Evolutionary conservation across 2,113 vertebrate species (phyloP), one percentile per base, ranked within the genome.

Genomic region (Anolis sagrei): DNA sequence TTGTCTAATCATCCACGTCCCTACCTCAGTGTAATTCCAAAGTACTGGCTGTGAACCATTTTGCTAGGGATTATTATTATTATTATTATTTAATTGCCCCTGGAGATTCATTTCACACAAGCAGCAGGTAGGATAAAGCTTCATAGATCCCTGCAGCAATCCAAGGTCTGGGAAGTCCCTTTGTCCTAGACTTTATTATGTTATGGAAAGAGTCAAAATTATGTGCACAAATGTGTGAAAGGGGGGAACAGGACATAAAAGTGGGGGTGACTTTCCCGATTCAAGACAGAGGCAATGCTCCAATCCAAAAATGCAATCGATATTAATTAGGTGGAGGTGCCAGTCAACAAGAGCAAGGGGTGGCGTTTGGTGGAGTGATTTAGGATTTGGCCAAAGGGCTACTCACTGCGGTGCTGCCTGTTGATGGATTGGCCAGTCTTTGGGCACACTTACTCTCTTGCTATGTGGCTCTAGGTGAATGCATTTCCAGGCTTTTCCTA

Each of bases 311-410:
- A 66, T 89, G 51, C 74, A 83, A 91, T 89, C 90, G 84, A 88
- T 86, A 79, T 68, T 89, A 87, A 91, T 89, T 80, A 91, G 89
- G 74, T 83, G 74, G 86, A 44, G 82, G 48, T 68, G 84, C 68
- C 14, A 49, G 81, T 76, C 84, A 36, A 66, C 80, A 66, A 5
- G 66, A 78, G 70, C 9, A 48, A 44, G 87, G 80, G 73, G 64
- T 27, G 19, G 10, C 29, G 51, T 13, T 58, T 83, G 62, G 54
- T 16, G 25, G 66, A 54, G 81, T 82, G 79, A 82, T 74, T 72
- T 82, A 84, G 82, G 32, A 88, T 68, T 74, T 66, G 78, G 83
- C 11, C 18, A n/a, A 75, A 68, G 77, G 77, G 81, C 23, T 10
- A 69, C 76, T 69, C 66, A 66, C 77, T 32, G 79, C 77, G 80